Conservation (phyloP, 1,140 invertebrate species). For the Aphis craccivora region DNA sequence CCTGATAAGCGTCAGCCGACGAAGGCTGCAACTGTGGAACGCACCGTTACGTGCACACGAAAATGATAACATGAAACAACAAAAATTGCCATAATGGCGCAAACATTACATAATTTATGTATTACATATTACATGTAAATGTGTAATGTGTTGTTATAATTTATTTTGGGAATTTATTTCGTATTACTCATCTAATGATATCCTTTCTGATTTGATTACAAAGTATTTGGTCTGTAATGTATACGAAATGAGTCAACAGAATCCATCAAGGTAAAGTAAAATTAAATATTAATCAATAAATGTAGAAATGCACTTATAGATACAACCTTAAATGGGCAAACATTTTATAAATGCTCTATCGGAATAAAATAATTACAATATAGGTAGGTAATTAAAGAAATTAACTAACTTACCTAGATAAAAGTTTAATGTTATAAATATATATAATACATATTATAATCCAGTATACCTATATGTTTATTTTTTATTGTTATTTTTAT, state of each 20-base stretch:
- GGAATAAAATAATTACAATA: slow-evolving; percentile 12
- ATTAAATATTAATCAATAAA: background rate
- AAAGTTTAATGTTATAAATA: background rate
- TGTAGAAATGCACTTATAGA: background rate
- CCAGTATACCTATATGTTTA: background rate
- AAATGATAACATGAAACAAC: too few species aligned
- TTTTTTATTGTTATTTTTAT: background rate
- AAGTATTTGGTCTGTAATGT: background rate
- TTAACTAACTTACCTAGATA: background rate
- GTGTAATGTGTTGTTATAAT: background rate
- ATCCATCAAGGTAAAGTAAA: background rate
- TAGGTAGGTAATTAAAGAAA: background rate
- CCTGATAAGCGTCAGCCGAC: too few species aligned
- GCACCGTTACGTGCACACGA: too few species aligned
- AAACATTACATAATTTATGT: background rate
- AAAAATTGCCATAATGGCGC: too few species aligned
- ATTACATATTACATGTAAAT: background rate
- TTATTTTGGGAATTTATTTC: background rate
- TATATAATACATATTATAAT: background rate
- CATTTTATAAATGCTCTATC: background rate
- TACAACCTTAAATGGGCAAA: background rate
- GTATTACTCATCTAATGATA: background rate
- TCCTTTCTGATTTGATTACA: background rate
- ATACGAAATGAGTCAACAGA: background rate
- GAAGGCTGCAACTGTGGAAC: too few species aligned